Conservation (phyloP, 1,140 invertebrate genomes). For the Mizuhopecten yessoensis region DNA sequence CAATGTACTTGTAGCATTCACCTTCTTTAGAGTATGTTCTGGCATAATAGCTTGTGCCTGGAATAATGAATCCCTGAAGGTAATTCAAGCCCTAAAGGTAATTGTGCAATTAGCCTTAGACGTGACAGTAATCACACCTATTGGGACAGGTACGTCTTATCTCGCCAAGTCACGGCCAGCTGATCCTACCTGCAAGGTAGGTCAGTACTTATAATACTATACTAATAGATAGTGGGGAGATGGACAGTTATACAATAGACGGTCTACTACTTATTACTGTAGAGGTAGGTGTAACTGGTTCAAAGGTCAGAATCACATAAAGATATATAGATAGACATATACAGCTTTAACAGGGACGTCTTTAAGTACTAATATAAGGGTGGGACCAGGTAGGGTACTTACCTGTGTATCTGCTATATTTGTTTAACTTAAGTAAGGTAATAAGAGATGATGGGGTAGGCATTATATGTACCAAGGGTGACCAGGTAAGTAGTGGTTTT, state of each 20-base stretch:
- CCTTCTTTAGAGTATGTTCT: too few relatives aligned
- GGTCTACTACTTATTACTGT: not conserved
- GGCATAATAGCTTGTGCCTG: too few relatives aligned
- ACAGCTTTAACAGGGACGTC: not conserved
- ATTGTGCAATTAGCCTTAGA: not conserved
- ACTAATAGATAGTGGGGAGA: constrained; percentile 6
- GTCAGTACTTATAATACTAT: constrained; percentile 38
- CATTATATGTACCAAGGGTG: not conserved
- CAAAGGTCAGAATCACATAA: not conserved
- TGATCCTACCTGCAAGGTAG: not conserved
- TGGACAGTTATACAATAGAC: not conserved
- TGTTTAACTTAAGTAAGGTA: not conserved
- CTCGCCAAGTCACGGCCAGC: not conserved
- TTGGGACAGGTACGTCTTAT: not conserved
- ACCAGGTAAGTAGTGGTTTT: not conserved
- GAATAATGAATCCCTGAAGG: not conserved
- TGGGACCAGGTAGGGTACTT: not conserved
- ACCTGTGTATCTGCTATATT: not conserved
- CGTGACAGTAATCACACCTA: constrained; percentile 24
- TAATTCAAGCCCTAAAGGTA: not conserved
- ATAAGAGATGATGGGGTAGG: not conserved
- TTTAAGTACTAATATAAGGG: not conserved
- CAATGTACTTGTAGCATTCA: too few relatives aligned
- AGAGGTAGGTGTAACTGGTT: not conserved
- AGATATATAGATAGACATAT: not conserved